Percentiles rank a stretch among this genome's conserved stretches.
These are phyloP conservation scores for Trichosurus vulpecula DNA, from an alignment of 2,797 vertebrate genomes.

Conservation along the genomic window DNA sequence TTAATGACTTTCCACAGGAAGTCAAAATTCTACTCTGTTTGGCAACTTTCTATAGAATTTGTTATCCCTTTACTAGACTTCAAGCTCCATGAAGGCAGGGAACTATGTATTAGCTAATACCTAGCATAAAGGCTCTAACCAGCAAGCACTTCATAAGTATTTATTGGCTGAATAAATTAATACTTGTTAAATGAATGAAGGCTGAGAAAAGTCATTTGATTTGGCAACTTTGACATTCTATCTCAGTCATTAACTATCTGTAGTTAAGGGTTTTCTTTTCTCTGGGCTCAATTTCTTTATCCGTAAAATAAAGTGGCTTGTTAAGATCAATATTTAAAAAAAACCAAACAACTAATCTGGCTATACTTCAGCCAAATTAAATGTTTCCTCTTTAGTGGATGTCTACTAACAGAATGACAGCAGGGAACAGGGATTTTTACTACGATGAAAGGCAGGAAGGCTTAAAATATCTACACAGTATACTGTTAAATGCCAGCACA, in stretches of 20 bases:
- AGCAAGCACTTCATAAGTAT: not conserved
- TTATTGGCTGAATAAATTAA: not conserved
- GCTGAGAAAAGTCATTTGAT: not conserved
- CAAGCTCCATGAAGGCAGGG: not conserved
- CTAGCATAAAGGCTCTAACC: not conserved
- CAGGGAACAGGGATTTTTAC: not conserved
- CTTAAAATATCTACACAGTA: not conserved
- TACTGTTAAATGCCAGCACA: conserved; percentile 6
- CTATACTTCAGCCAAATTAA: not conserved
- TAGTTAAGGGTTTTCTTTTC: not conserved
- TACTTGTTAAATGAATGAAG: not conserved
- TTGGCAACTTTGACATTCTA: not conserved
- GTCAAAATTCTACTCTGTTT: not conserved
- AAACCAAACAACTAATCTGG: not conserved
- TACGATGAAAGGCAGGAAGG: conserved; percentile 15
- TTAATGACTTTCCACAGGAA: not conserved
- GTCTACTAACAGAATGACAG: not conserved
- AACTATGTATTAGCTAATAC: not conserved
- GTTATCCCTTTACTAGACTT: not conserved
- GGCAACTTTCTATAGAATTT: not conserved
- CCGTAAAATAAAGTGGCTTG: not conserved
- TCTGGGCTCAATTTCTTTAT: not conserved
- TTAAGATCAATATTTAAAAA: not conserved
- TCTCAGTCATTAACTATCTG: not conserved
- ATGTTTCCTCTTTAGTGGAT: not conserved